Base-by-base conservation (phyloP, 2,888 invertebrate species). In the Drosophila robusta region DNA sequence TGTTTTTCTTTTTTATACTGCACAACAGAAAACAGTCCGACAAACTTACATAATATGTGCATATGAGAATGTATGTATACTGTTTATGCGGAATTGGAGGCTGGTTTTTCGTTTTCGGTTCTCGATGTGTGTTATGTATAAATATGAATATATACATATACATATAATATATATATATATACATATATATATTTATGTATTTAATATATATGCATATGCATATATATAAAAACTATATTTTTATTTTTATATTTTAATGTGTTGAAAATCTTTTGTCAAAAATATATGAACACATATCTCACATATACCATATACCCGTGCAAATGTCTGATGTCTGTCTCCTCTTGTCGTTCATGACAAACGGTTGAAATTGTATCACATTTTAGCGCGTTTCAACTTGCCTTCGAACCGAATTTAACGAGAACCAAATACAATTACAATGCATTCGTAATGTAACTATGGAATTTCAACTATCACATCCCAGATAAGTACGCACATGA, bases 311-410 rank as follows among this genome's bases (percentile, higher is more conserved):
- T 45, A 54, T 36, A 63, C 29, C 18, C 44, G 49, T 67, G 39
- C 60, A 62, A 47, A 50, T 68, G 46, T 63, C 68, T 67, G 57
- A 66, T 72, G 63, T 72, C 72, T 83, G 80, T 76, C 61, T 78
- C 50, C 49, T 61, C 56, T 64, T 76, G 81, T 75, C 72, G 76
- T 66, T 83, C 80, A 52, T 50, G 52, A 61, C 61, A 78, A 73
- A 50, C 76, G 72, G 84, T 74, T 70, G 9, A 60, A 22, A 41
- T 66, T 47, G 9, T 51, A 41, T 12, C 50, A 54, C 16, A 72
- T 60, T 61, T 58, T 41, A 16, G 36, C 26, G 34, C 42, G 56
- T 41, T 12, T 50, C 24, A 26, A 24, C 36, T 41, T 50, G n/a
- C 6, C 45, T n/a, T 9, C 39, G 47, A 29, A 14, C 11, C 4